These are phyloP conservation scores for Tyrannus savana DNA, from an alignment of 2,113 vertebrate species.

Conservation along the genomic window DNA sequence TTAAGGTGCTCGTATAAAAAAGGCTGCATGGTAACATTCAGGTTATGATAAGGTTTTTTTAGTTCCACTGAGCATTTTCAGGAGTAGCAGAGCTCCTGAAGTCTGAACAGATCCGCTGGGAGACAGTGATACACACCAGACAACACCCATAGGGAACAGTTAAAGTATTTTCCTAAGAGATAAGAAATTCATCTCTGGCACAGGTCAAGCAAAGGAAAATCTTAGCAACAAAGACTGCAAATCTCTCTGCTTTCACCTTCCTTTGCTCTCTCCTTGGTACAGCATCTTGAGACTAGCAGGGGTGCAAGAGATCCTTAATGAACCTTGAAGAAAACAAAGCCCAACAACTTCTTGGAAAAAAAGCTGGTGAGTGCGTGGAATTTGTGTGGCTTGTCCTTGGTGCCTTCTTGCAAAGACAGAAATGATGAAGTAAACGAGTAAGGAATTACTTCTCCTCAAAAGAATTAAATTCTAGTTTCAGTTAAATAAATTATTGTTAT, in stretches of 20 bases:
- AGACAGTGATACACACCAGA: background rate
- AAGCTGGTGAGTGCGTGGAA: rapidly evolving
- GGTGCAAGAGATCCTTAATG: background rate
- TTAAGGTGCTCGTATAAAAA: background rate
- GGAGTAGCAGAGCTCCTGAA: background rate
- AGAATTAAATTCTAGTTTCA: background rate
- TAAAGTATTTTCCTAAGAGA: background rate
- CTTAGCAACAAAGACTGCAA: background rate
- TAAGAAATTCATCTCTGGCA: background rate
- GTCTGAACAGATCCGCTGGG: background rate
- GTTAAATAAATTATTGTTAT: background rate
- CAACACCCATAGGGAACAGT: background rate
- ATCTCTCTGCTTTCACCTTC: background rate
- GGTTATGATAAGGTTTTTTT: background rate
- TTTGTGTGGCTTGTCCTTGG: background rate
- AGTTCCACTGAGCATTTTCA: background rate
- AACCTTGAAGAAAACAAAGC: background rate
- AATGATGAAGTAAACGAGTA: background rate
- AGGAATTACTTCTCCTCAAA: background rate
- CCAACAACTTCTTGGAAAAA: background rate
- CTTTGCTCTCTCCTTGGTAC: background rate
- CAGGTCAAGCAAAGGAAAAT: background rate
- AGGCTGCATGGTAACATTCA: background rate
- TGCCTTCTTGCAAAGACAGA: background rate
- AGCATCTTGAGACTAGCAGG: background rate